These are phyloP conservation scores for Uria aalge DNA, from an alignment of 2,113 vertebrate species.

Conservation along the genomic window DNA sequence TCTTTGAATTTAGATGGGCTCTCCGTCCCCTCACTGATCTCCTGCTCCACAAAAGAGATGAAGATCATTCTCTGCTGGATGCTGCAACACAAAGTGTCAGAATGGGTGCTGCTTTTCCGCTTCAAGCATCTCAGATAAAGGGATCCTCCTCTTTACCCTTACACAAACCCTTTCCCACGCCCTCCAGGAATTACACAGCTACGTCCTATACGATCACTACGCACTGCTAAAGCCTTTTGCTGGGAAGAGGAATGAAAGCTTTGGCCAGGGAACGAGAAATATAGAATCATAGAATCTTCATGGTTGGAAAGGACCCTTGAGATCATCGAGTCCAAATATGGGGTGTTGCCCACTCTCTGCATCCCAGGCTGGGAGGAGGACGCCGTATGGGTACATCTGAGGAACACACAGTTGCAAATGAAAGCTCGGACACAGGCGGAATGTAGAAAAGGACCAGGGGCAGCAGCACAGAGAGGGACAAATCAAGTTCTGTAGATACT, in stretches of 20 bases:
- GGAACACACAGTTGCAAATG: fast-evolving
- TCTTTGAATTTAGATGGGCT: background rate
- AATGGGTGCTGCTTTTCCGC: background rate
- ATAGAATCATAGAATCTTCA: too few relatives aligned
- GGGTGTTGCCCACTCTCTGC: background rate
- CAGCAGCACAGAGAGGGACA: background rate
- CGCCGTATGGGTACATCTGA: fast-evolving
- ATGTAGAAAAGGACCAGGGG: background rate
- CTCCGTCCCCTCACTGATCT: background rate
- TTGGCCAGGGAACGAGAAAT: background rate
- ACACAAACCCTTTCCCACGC: background rate
- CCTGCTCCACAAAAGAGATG: background rate
- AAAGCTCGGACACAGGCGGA: background rate
- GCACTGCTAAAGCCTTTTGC: background rate
- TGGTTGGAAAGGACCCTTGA: too few relatives aligned
- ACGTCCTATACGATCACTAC: background rate
- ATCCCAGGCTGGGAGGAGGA: background rate
- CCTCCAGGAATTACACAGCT: background rate
- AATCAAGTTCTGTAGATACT: background rate
- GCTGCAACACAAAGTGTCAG: background rate
- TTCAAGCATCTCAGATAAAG: background rate
- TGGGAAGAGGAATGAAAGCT: background rate
- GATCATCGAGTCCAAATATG: too few relatives aligned
- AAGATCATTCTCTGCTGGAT: background rate
- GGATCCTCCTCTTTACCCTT: background rate